A percentile compares a stretch with the other conserved stretches of the same genome.
Conservation (phyloP, 1,140 invertebrate genomes). For the Coelopa frigida region DNA sequence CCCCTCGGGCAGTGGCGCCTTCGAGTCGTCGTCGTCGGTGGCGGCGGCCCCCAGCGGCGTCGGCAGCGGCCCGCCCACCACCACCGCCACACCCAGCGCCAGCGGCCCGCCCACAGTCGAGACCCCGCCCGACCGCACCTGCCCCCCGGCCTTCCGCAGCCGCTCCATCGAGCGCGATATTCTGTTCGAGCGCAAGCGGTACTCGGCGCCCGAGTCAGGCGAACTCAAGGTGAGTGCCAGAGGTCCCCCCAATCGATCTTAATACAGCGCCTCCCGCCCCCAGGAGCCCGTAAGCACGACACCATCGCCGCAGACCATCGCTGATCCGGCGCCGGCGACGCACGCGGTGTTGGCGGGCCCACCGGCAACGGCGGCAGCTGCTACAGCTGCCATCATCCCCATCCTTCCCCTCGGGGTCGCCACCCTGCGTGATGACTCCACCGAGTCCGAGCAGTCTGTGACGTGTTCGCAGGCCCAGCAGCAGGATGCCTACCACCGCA, state of each 20-base stretch:
- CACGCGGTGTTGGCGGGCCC: conserved; percentile 41
- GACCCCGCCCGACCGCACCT: conserved; percentile 36
- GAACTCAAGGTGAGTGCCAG: conserved; percentile 33
- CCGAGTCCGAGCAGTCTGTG: conserved; percentile 44
- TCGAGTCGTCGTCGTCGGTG: conserved; percentile 15
- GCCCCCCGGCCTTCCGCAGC: conserved; percentile 39
- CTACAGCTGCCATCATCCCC: conserved; percentile 44
- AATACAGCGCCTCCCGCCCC: no score
- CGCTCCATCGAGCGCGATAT: conserved; percentile 40
- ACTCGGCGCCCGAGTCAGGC: conserved; percentile 29
- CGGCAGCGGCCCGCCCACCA: conserved; percentile 19
- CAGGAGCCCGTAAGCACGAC: conserved; percentile 39
- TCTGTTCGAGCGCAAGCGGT: conserved; percentile 37
- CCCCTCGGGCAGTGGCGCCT: no score
- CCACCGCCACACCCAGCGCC: conserved; percentile 15
- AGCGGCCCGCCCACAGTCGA: conserved; percentile 29
- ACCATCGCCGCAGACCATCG: conserved; percentile 38
- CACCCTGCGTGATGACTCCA: conserved; percentile 45
- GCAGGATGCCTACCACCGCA: conserved; percentile 42
- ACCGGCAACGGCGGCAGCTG: conserved; percentile 44
- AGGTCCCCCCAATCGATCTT: background rate
- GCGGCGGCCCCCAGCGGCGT: conserved; percentile 14
- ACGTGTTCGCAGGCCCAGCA: conserved; percentile 40
- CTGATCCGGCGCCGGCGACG: conserved; percentile 26
- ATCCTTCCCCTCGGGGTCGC: conserved; percentile 44